These are phyloP conservation scores for Epirrhoe tristata DNA, from an alignment of 2,888 invertebrate species.

Conservation along the genomic window DNA sequence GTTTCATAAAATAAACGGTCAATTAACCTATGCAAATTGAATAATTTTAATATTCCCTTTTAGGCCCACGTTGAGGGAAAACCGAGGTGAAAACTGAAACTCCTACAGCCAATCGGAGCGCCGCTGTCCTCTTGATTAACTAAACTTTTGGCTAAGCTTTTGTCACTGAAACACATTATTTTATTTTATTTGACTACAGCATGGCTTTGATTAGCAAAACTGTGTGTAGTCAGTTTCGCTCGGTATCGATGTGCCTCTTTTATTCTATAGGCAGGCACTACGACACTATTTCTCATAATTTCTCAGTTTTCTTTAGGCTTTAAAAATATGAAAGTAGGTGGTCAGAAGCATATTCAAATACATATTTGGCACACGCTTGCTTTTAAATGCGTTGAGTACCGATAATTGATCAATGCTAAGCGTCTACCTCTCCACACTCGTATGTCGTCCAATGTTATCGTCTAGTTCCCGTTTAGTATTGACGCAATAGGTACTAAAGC, in stretches of 20 bases:
- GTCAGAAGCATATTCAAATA: too few species aligned
- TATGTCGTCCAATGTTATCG: not conserved
- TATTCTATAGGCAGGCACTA: not conserved
- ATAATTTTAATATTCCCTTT: conserved; percentile 70
- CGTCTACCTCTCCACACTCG: not conserved
- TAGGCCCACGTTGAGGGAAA: conserved; percentile 56
- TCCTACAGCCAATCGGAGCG: conserved; percentile 57
- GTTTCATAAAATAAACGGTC: conserved; percentile 57
- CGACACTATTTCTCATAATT: too few species aligned
- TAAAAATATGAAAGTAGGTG: too few species aligned
- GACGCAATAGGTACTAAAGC: conserved; percentile 3
- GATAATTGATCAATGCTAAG: too few species aligned
- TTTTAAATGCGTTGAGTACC: not conserved
- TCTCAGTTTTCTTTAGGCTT: too few species aligned
- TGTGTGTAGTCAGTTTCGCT: too few species aligned
- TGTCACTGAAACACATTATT: not conserved
- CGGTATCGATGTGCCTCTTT: not conserved
- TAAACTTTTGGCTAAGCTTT: conserved; percentile 64
- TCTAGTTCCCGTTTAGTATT: not conserved
- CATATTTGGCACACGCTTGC: not conserved
- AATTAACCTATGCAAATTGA: conserved; percentile 72
- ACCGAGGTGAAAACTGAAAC: conserved; percentile 60
- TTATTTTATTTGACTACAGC: not conserved
- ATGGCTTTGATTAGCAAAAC: not conserved
- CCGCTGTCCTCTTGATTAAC: conserved; percentile 71